Evolutionary conservation across 2,888 invertebrate genomes (phyloP), one percentile per base, ranked within the genome.

Genomic region (Spilosoma lubricipeda): DNA sequence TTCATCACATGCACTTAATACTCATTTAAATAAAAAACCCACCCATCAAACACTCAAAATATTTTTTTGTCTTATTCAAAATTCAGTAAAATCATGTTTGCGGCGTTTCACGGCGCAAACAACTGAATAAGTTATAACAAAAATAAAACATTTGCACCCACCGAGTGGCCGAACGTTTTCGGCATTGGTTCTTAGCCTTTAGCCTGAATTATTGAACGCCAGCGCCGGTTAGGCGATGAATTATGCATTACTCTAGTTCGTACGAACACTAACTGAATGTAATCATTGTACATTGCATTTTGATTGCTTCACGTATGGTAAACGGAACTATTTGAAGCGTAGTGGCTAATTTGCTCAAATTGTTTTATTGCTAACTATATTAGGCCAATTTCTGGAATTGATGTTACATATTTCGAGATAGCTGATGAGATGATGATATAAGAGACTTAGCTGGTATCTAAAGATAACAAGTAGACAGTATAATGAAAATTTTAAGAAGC

Each of bases 121-220:
- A 83, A 75, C 80, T 85, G 84, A 85, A 85, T 85, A 85, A 84
- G 78, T 84, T 77, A 85, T 80, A 81, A 77, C 78, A 77, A 75
- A 82, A 85, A 85, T 85, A 85, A 85, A 85, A 85, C 84, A 84
- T 81, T 77, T 83, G 77, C 82, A 80, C 74, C 78, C 75, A 79
- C 75, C 77, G 76, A 78, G 79, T 83, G 76, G 76, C 75, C 78
- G 70, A 73, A 70, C 71, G 75, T 79, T 85, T 83, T 77, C 77
- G 80, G 75, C 73, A 76, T 79, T 71, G 78, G 73, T 71, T 79
- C 71, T 84, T 75, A 78, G 83, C 78, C 73, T 71, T 79, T 75
- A 81, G 78, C 79, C 72, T 85, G 85, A 85, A 85, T 85, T 85
- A 85, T 85, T 85, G 81, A 85, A 84, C 82, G 75, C 76, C 76